Evolutionary conservation across 2,113 vertebrate species (phyloP), one percentile per base, ranked within the genome.

Genomic region (Rhipidura dahli): DNA sequence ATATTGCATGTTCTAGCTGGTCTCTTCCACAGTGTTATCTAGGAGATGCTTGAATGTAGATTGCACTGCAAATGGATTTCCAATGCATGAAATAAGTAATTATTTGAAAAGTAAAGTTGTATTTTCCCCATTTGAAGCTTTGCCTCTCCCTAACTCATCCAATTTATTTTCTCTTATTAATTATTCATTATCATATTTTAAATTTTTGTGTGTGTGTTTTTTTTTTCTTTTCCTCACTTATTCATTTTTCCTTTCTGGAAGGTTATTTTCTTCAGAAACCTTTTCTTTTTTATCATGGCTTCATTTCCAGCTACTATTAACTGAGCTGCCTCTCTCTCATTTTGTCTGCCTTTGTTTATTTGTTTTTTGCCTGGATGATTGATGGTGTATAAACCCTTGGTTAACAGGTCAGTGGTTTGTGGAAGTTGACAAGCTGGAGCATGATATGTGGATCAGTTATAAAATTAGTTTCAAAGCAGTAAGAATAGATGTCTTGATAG

Each of bases 361-460:
- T 89, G 16, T 78, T 89, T 87, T 87, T 56, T 71, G 21, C 33
- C 31, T 68, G 27, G 3, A 17, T 80, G 75, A 76, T 20, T 68
- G 69, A 51, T 5, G 3, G 33, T 56, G 5, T 83, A 27, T 79
- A 92, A 87, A n/a, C 68, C 24, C 30, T 79, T 33, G 40, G 61
- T 68, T 78, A 75, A 68, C 44, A 88, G 93, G 61, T 93, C 51
- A 92, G 39, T 82, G 50, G 35, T 71, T 95, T 93, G 61, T 92
- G 75, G 39, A 88, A 79, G 24, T 35, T 4, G 2, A 82, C 44
- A 59, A 33, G 39, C 26, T 86, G 19, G 7, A 70, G 54, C 20
- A 31, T 73, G 30, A 2, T 68, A 26, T 84, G 50, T 73, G 81
- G 10, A 73, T 93, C 40, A 59, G 42, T 91, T 81, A n/a, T 68